These are phyloP conservation scores for Sinotaia quadrata DNA, from an alignment of 2,888 invertebrate genomes.

Conservation along the genomic window DNA sequence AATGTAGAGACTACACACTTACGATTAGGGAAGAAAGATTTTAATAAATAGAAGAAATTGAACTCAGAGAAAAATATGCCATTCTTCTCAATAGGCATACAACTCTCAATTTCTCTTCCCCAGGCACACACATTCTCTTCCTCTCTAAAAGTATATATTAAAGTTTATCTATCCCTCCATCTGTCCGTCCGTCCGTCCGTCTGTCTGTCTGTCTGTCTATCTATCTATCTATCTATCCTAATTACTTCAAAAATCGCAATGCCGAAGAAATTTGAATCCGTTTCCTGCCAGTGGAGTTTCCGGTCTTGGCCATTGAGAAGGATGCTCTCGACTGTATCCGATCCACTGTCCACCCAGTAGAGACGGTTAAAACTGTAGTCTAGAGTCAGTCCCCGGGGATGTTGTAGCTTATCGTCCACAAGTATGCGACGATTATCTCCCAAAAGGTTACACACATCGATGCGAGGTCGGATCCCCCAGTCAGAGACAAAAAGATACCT, in stretches of 20 bases:
- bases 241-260: conserved; percentile 60
- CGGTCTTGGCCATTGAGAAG: conserved; percentile 84
- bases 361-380: conserved; percentile 80
- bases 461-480: conserved; percentile 58
- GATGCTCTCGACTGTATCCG: conserved; percentile 84
- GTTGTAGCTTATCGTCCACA: conserved; percentile 45
- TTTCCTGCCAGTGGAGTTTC: conserved; percentile 52
- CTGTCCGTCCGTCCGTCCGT: too few relatives aligned
- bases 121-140: too few relatives aligned
- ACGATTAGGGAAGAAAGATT: too few relatives aligned
- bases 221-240: background rate
- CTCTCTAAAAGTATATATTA: too few relatives aligned
- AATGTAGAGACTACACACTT: too few relatives aligned
- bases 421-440: conserved; percentile 58
- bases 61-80: too few relatives aligned
- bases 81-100: too few relatives aligned
- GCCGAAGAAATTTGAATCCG: conserved; percentile 56
- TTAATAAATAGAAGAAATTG: too few relatives aligned
- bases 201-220: too few relatives aligned
- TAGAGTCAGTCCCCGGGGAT: conserved; percentile 80
- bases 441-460: conserved; percentile 59
- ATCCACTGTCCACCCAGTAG: conserved; percentile 90
- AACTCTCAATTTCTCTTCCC: too few relatives aligned
- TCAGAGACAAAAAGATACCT: conserved; percentile 68
- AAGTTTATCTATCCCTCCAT: too few relatives aligned